phyloP scores from a whole-genome alignment of 2,797 vertebrate species.

The Chanos chanos region DNA sequence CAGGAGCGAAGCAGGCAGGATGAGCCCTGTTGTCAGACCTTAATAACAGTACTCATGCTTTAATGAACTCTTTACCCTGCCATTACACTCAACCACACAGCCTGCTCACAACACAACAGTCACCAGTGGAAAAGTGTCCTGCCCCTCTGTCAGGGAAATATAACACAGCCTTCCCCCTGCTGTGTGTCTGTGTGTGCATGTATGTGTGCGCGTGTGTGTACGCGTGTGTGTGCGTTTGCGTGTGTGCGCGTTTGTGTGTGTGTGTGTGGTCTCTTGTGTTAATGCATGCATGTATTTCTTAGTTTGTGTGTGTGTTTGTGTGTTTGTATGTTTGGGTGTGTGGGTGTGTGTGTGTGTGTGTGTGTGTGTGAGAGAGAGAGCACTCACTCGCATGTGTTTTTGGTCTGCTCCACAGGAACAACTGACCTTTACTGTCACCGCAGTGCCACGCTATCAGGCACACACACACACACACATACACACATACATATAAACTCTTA shows the following conservation, averaged over 20 bases:
- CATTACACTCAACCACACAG: too few species aligned
- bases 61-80: too few species aligned
- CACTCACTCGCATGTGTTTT: slow-evolving; percentile 19
- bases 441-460: slow-evolving; percentile 9
- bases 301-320: too few species aligned
- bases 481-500: slow-evolving; percentile 11
- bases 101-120: too few species aligned
- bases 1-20: too few species aligned
- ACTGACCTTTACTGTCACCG: slow-evolving; percentile 43
- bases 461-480: slow-evolving; percentile 21
- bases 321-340: slow-evolving; percentile 22
- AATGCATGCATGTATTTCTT: too few species aligned
- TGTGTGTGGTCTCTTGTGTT: too few species aligned
- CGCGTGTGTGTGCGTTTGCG: background rate
- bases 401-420: slow-evolving; percentile 34
- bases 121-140: too few species aligned
- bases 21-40: slow-evolving; percentile 50
- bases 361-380: background rate
- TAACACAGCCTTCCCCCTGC: too few species aligned
- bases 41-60: slow-evolving; percentile 62
- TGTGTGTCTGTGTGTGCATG: background rate
- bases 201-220: background rate
- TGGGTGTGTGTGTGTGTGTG: slow-evolving; percentile 2
- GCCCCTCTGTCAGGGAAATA: too few species aligned
- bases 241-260: slow-evolving; percentile 3